These are phyloP conservation scores for Lophochroa leadbeateri DNA, from an alignment of 2,113 vertebrate genomes.

Conservation along the genomic window DNA sequence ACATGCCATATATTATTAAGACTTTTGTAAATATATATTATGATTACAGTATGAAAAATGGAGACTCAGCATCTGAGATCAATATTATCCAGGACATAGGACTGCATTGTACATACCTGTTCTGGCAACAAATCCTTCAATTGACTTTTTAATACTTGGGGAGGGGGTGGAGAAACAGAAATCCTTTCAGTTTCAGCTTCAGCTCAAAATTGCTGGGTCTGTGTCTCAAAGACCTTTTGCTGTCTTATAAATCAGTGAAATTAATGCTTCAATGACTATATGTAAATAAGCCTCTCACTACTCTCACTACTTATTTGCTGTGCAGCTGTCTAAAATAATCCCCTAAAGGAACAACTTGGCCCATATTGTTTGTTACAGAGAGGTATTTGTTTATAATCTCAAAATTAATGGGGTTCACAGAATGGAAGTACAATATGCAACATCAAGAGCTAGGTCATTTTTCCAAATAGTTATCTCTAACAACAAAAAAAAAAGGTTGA, in stretches of 20 bases:
- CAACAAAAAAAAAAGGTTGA: neutral
- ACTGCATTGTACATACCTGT: neutral
- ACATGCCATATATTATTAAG: neutral
- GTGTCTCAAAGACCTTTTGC: constrained; percentile 28
- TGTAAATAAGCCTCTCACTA: constrained; percentile 57
- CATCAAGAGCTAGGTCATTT: neutral
- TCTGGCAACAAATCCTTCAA: neutral
- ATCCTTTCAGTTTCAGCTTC: constrained; percentile 5
- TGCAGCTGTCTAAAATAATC: constrained; percentile 40
- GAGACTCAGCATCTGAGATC: neutral
- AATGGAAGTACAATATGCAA: neutral
- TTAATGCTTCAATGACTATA: constrained; percentile 27
- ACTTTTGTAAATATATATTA: neutral
- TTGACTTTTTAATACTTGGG: constrained; percentile 1
- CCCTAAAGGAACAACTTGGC: constrained; percentile 36
- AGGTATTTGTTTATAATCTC: neutral
- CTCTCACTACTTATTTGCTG: constrained; percentile 36
- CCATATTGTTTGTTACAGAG: constrained; percentile 7
- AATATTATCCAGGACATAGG: neutral
- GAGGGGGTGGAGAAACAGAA: neutral
- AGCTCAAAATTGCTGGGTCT: constrained; percentile 3
- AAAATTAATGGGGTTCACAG: neutral
- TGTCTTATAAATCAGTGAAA: constrained; percentile 40
- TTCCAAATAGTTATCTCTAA: neutral
- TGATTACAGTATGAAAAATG: neutral